A percentile compares a stretch with the other conserved stretches of the same genome.
These are phyloP conservation scores for Battus philenor DNA, from an alignment of 1,140 invertebrate genomes.

Conservation along the genomic window DNA sequence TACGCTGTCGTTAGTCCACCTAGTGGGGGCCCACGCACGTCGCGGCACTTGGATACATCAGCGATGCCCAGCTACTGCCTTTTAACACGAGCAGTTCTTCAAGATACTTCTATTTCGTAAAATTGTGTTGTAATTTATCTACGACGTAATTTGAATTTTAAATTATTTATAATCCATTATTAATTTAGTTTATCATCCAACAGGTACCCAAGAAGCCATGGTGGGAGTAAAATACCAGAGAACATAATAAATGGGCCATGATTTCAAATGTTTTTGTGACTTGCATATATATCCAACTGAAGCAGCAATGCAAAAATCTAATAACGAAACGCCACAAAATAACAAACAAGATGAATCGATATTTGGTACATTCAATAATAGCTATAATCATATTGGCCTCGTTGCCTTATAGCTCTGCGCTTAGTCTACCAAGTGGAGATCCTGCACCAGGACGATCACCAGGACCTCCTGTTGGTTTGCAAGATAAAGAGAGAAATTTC, in stretches of 20 bases:
- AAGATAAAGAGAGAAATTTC: constrained; percentile 16
- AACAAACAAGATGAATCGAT: constrained; percentile 7
- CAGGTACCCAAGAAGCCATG: neutral
- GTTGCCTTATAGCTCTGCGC: constrained; percentile 54
- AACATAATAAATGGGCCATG: neutral
- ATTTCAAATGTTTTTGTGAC: constrained; percentile 1
- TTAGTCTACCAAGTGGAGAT: constrained; percentile 58
- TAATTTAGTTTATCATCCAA: no score
- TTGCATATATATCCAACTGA: neutral
- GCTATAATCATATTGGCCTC: constrained; percentile 23
- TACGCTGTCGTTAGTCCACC: no score
- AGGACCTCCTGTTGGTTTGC: constrained; percentile 42
- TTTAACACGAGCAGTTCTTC: no score
- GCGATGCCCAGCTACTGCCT: no score
- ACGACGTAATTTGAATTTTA: no score
- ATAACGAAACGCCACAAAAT: neutral
- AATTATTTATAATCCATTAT: no score
- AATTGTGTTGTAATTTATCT: no score
- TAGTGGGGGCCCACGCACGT: no score
- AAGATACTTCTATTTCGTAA: no score
- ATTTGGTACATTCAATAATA: neutral
- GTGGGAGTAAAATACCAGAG: no score
- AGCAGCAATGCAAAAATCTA: constrained; percentile 8
- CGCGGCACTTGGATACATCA: no score
- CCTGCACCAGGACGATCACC: constrained; percentile 61